phyloP scores from a whole-genome alignment of 2,797 vertebrate genomes.

The Alcedo quadribrachys region DNA sequence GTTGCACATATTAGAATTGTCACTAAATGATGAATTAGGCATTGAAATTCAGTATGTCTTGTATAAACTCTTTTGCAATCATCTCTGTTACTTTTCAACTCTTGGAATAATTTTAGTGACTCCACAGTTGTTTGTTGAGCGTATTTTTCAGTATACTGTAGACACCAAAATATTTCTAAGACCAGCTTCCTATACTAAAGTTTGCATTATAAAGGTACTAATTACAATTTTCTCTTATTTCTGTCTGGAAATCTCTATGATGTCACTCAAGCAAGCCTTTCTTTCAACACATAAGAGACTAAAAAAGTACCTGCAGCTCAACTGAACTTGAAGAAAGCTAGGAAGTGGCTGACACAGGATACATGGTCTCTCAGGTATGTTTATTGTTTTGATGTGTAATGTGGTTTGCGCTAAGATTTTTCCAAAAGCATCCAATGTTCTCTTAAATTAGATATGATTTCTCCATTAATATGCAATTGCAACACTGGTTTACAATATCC shows the following conservation, averaged over 20 bases:
- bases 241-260: background rate
- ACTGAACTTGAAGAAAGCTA: background rate
- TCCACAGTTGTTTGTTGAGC: background rate
- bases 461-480: background rate
- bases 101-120: background rate
- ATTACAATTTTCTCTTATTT: background rate
- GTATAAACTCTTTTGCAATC: background rate
- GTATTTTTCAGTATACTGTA: background rate
- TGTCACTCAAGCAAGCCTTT: background rate
- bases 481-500: background rate
- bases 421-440: background rate
- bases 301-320: background rate
- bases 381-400: background rate
- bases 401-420: background rate
- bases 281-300: background rate
- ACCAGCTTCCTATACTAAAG: background rate
- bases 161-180: background rate
- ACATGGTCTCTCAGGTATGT: background rate
- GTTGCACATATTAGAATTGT: background rate
- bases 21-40: background rate
- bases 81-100: background rate
- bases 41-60: background rate
- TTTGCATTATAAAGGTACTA: background rate
- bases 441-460: background rate
- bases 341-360: background rate